phyloP scores from a whole-genome alignment of 2,888 invertebrate genomes.

The Drosophila incognita region DNA sequence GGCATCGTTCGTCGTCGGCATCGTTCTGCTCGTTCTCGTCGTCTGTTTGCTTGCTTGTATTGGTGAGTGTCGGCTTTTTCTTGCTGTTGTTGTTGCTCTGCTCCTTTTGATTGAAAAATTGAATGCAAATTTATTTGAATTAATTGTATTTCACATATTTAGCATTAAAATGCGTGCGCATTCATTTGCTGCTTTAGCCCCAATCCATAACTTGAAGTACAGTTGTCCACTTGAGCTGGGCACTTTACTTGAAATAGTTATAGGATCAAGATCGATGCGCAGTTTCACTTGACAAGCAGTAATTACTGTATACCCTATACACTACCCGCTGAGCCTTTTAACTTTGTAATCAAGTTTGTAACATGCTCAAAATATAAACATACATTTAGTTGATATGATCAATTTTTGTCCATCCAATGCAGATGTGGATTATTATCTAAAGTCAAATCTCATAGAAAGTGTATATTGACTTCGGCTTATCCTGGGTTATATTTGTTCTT shows the following conservation, averaged over 20 bases:
- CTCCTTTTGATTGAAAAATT: conserved; percentile 69
- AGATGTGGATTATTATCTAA: background rate
- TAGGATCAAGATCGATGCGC: conserved; percentile 11
- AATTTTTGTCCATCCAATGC: background rate
- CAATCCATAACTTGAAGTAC: conserved; percentile 51
- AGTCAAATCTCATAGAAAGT: background rate
- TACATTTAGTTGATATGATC: background rate
- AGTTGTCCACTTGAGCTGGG: conserved; percentile 28
- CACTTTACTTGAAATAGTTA: background rate
- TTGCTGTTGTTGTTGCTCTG: conserved; percentile 14
- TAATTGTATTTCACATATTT: conserved; percentile 69
- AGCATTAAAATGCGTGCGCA: conserved; percentile 66
- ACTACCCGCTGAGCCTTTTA: background rate
- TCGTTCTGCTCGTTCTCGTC: conserved; percentile 7
- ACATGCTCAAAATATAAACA: background rate
- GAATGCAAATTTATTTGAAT: conserved; percentile 73
- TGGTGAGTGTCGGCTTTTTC: conserved; percentile 30
- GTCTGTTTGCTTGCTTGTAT: background rate
- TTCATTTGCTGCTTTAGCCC: conserved; percentile 39
- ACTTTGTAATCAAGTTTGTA: background rate
- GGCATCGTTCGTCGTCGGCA: conserved; percentile 4
- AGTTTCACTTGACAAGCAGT: background rate
- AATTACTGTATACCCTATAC: background rate
- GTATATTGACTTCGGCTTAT: background rate
- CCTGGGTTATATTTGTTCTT: background rate